Evolutionary conservation across 2,113 vertebrate genomes (phyloP).

Genomic region (Cebidichthys violaceus): DNA sequence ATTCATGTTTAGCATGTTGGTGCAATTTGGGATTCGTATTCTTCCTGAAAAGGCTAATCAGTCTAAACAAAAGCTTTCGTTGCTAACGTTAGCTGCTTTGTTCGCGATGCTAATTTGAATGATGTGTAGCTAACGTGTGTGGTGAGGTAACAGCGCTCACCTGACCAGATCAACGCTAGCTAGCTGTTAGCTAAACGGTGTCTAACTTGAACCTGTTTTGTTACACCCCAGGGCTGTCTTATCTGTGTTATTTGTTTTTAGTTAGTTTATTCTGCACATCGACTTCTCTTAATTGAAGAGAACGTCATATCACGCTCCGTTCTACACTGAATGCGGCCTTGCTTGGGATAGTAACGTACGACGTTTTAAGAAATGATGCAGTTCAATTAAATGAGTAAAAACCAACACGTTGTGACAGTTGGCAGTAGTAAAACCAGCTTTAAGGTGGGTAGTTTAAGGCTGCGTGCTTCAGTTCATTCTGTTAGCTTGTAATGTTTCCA

Average conservation of each 20-base stretch:
- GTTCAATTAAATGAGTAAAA: background rate
- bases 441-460: background rate
- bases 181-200: background rate
- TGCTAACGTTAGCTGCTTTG: slow-evolving; percentile 4
- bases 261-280: background rate
- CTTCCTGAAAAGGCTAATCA: fast-evolving
- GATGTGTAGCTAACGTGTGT: background rate
- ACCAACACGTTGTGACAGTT: background rate
- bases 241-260: background rate
- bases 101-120: slow-evolving; percentile 15
- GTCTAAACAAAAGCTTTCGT: background rate
- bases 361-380: background rate
- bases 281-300: fast-evolving
- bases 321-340: background rate
- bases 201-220: background rate
- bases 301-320: background rate
- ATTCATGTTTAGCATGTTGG: fast-evolving
- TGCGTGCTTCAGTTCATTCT: background rate
- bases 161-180: background rate
- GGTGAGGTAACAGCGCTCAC: background rate
- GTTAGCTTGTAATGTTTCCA: background rate
- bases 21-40: background rate
- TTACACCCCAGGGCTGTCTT: no score
- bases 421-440: background rate
- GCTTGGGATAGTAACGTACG: background rate